Conservation (phyloP, 1,140 invertebrate species). For the Meloidogyne hapla region DNA sequence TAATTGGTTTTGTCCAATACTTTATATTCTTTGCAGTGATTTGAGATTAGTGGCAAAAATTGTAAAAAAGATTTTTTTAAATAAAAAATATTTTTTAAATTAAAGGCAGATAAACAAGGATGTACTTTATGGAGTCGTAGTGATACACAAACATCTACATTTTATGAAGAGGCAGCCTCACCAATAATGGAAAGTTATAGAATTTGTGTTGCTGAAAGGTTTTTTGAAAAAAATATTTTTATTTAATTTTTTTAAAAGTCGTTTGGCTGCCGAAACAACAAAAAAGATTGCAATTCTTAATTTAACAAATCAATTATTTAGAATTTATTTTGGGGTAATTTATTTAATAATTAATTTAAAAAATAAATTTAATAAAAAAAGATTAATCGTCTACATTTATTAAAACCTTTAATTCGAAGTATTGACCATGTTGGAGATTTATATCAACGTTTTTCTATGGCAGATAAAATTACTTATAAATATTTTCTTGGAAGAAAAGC, state of each 20-base stretch:
- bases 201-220: conserved; percentile 91
- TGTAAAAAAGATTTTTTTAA: conserved; percentile 33
- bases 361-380: conserved; percentile 9
- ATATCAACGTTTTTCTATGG: conserved; percentile 81
- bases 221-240: conserved; percentile 48
- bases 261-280: conserved; percentile 80
- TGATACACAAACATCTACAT: conserved; percentile 34
- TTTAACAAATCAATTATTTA: conserved; percentile 92
- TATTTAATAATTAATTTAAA: neutral
- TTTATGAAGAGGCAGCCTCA: conserved; percentile 50
- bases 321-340: conserved; percentile 88
- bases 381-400: conserved; percentile 88
- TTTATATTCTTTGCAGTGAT: conserved; percentile 85
- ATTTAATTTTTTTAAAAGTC: conserved; percentile 65
- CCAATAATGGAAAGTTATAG: conserved; percentile 71
- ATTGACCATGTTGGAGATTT: conserved; percentile 82
- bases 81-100: neutral
- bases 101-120: conserved; percentile 42
- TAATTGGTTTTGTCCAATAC: conserved; percentile 88
- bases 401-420: conserved; percentile 90
- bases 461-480: conserved; percentile 84
- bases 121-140: conserved; percentile 25
- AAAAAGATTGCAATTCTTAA: conserved; percentile 93
- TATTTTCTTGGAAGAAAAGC: conserved; percentile 89
- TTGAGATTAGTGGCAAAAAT: conserved; percentile 75